These are phyloP conservation scores for Lottia gigantea DNA, from an alignment of 2,888 invertebrate genomes.

Conservation along the genomic window DNA sequence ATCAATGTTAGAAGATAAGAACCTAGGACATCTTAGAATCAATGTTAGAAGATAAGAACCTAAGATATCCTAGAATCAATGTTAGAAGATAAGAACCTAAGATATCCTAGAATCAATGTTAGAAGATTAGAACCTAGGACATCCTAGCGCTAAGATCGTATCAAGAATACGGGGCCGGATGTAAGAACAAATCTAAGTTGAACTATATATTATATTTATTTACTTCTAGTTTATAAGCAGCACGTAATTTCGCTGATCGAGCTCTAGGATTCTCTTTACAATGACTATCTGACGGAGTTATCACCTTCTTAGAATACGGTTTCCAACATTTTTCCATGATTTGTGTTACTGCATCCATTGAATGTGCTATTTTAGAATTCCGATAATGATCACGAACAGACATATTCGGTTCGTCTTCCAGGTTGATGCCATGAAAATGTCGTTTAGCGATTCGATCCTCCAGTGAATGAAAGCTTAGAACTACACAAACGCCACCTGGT, in stretches of 20 bases:
- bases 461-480: slow-evolving; percentile 90
- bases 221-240: slow-evolving; percentile 75
- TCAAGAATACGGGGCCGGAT: too few species aligned
- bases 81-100: too few species aligned
- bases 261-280: slow-evolving; percentile 83
- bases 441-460: slow-evolving; percentile 94
- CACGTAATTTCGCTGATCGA: slow-evolving; percentile 88
- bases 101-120: too few species aligned
- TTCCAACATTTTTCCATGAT: slow-evolving; percentile 79
- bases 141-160: too few species aligned
- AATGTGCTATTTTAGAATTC: slow-evolving; percentile 75
- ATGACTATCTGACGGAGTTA: slow-evolving; percentile 80
- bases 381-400: slow-evolving; percentile 70
- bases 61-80: too few species aligned
- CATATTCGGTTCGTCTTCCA: slow-evolving; percentile 48
- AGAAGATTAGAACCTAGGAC: too few species aligned
- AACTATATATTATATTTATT: neutral
- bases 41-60: too few species aligned
- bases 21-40: too few species aligned
- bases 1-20: too few species aligned
- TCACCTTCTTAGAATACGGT: slow-evolving; percentile 83
- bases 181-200: too few species aligned
- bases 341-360: slow-evolving; percentile 74
- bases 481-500: slow-evolving; percentile 81
- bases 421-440: slow-evolving; percentile 74